Evolutionary conservation across 2,888 invertebrate genomes (phyloP).

Genomic region (Perdita meconis): DNA sequence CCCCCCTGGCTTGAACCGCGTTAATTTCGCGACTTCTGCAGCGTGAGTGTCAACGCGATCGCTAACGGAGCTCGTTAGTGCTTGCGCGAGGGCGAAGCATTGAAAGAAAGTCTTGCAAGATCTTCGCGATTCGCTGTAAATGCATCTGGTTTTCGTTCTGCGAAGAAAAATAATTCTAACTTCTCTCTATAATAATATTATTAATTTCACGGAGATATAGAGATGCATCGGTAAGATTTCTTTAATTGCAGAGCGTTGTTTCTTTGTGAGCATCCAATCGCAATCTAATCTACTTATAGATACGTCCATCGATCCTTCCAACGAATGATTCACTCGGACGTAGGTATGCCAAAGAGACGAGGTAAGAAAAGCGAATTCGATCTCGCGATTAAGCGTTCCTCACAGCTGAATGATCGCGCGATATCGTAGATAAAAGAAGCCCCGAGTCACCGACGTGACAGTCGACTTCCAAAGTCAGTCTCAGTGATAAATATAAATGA

Average conservation of each 20-base stretch:
- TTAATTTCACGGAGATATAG: background rate
- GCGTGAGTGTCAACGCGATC: slow-evolving; percentile 33
- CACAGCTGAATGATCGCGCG: background rate
- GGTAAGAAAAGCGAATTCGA: background rate
- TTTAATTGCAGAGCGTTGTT: slow-evolving; percentile 1
- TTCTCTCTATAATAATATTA: background rate
- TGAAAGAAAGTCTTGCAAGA: slow-evolving; percentile 9
- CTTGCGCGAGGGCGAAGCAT: slow-evolving; percentile 27
- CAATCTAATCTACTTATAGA: slow-evolving; percentile 1
- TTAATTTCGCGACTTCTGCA: slow-evolving; percentile 55
- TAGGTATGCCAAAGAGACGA: background rate
- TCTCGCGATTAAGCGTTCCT: slow-evolving; percentile 8
- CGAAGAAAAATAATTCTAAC: background rate
- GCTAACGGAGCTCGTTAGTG: slow-evolving; percentile 48
- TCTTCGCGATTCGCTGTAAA: background rate
- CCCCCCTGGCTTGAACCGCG: slow-evolving; percentile 39
- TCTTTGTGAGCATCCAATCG: background rate
- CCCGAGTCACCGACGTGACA: background rate
- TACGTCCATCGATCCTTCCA: slow-evolving; percentile 24
- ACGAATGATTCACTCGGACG: slow-evolving; percentile 10
- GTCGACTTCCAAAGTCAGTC: background rate
- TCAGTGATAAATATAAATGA: background rate
- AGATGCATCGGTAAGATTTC: too few relatives aligned
- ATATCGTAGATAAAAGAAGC: slow-evolving; percentile 24
- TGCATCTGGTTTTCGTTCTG: background rate